phyloP scores from a whole-genome alignment of 2,113 vertebrate genomes.

The Gracilinanus agilis region DNA sequence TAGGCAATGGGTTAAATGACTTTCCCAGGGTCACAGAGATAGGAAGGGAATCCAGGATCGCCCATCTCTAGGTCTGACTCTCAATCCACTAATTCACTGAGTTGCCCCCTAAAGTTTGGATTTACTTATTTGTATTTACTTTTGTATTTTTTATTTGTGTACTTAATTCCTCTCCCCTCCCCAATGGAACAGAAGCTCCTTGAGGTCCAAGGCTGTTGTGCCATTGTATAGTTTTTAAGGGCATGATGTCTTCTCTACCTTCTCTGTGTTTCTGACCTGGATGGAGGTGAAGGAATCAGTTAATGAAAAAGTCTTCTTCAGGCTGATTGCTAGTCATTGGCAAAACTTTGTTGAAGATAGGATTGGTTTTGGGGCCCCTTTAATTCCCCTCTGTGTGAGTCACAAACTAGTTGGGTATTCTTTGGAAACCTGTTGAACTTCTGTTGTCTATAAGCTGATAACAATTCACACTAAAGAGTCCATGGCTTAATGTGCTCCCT shows the following conservation, averaged over 20 bases:
- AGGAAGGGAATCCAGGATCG: no score
- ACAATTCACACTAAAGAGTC: background rate
- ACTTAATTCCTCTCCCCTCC: background rate
- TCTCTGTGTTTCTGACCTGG: background rate
- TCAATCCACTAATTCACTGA: no score
- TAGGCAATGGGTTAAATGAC: no score
- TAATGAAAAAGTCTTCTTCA: background rate
- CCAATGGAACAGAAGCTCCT: background rate
- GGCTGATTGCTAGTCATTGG: background rate
- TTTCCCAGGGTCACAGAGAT: no score
- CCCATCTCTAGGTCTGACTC: no score
- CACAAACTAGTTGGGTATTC: background rate
- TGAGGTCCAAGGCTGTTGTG: background rate
- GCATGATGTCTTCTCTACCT: background rate
- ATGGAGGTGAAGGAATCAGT: background rate
- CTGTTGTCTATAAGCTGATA: background rate
- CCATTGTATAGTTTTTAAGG: background rate
- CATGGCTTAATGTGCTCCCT: background rate
- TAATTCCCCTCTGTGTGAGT: background rate
- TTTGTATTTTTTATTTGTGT: background rate
- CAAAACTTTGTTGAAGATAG: background rate
- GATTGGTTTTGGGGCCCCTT: background rate
- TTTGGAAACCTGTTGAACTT: background rate
- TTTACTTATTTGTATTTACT: background rate
- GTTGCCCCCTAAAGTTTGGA: background rate